These are phyloP conservation scores for Dryobotodes eremita DNA, from an alignment of 2,888 invertebrate genomes.

Conservation along the genomic window DNA sequence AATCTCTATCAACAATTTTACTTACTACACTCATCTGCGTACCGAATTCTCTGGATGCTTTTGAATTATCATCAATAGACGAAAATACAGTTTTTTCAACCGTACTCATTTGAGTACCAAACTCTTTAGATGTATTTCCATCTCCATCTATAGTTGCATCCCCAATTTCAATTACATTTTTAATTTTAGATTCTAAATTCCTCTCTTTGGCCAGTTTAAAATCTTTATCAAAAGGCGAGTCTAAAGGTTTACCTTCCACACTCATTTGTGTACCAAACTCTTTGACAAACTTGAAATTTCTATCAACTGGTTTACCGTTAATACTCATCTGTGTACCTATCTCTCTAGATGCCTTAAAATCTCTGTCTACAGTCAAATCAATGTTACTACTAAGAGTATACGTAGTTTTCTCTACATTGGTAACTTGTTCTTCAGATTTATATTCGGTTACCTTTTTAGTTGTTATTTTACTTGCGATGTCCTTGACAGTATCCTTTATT, in stretches of 20 bases:
- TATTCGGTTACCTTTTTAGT: constrained; percentile 41
- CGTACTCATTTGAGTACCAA: constrained; percentile 23
- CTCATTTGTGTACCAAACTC: constrained; percentile 51
- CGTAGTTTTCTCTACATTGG: constrained; percentile 41
- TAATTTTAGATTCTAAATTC: not conserved
- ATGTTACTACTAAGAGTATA: constrained; percentile 40
- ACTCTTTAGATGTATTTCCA: not conserved
- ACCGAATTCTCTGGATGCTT: constrained; percentile 22
- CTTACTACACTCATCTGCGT: constrained; percentile 45
- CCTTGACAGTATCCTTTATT: constrained; percentile 42
- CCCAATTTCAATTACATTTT: not conserved
- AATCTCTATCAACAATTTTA: constrained; percentile 22
- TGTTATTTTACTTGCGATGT: constrained; percentile 26
- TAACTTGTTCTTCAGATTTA: constrained; percentile 43
- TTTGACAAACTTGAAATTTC: constrained; percentile 34
- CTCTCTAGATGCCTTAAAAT: constrained; percentile 15
- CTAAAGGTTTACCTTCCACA: constrained; percentile 14
- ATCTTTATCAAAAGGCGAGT: constrained; percentile 41
- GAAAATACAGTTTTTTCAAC: not conserved
- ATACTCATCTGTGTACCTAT: constrained; percentile 46
- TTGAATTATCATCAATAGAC: not conserved
- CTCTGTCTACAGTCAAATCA: constrained; percentile 37
- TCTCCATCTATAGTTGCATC: not conserved
- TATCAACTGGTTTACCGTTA: constrained; percentile 11
- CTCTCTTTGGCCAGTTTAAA: constrained; percentile 19